Base-by-base conservation (phyloP, 2,888 invertebrate genomes). In the Carpatolechia fugitivella region DNA sequence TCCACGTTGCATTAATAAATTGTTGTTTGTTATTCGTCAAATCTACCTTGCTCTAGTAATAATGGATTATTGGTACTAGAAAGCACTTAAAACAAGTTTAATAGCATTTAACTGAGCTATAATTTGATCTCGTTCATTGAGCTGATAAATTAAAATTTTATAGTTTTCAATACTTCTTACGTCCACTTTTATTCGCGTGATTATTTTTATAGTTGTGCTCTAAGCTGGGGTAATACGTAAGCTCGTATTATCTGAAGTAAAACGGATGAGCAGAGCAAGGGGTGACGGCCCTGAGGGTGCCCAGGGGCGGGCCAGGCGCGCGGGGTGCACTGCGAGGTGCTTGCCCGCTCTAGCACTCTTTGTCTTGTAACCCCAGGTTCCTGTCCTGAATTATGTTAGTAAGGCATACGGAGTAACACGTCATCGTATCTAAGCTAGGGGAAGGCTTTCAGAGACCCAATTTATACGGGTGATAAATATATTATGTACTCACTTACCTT, bases 311-410 rank as follows among this genome's bases (percentile, higher is more conserved):
- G 33, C 3, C n/a, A 8, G 48, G 47, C 11, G 36, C 35, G 50
- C 50, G 35, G 49, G 74, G 66, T 68, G 80, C 72, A 68, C 74
- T 10, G 62, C 65, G 69, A 65, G 79, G 82, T 82, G 69, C 74
- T 74, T 80, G 82, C 68, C 81, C 82, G 70, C 65, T 60, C 72
- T 72, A 80, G 77, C 73, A 78, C 73, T 76, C 80, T 82, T 85
- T 85, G 83, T 85, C 74, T 74, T 59, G 56, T 56, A 53, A 58
- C 64, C 62, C 60, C 60, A 59, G 61, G 63, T 62, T 63, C 56
- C 56, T 68, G 67, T 60, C 62, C 64, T 72, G 70, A 74, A 75
- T 70, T 68, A 70, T 76, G 76, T 72, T 71, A 80, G 73, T 78
- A 74, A 74, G 72, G 56, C 71, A 70, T n/a, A 11, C n/a, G 6